Evolutionary conservation across 2,797 vertebrate genomes (phyloP), one percentile per base, ranked within the genome.

Genomic region (Thalassophryne amazonica): DNA sequence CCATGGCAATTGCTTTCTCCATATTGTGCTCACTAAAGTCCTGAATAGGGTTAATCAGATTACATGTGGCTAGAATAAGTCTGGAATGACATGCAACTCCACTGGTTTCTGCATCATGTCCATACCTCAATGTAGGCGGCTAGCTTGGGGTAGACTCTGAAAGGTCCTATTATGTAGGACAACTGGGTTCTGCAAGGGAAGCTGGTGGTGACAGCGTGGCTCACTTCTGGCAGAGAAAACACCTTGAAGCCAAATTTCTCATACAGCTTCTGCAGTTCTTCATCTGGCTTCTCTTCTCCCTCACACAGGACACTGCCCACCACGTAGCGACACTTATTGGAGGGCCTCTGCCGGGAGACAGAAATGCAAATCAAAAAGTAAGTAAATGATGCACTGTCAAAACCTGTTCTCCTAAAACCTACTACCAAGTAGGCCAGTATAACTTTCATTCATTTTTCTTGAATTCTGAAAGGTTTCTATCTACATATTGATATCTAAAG

Each of bases 291-390:
- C 34, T 90, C 81, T 0, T 96, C 93, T 0, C 95, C 96, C 74
- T 98, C 95, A 0, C 93, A 92, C 70, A 99, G 84, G 80, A 99
- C 86, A 39, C 93, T 95, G 82, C 97, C 97, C 28, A 95, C 94
- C 1, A 88, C 84, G 1, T 92, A 98, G 43, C 95, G 94, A 43
- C 94, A 95, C 70, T 94, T 94, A 69, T 94, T 91, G 0, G 90
- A 74, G 11, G 92, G 78, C 41, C 93, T 93, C 96, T 99, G 72
- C 5, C 34, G 23, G 37, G 12, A 53, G 10, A 36, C 6, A 15
- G 15, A 50, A 23, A 35, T 1, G 43, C 3, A 17, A 23, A 15
- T 3, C 11, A 22, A 3, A 14, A 28, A 14, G 1, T 2, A 57
- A 4, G 22, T 11, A 38, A 5, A 36, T 31, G 1, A 27, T 36